A percentile compares a stretch with the other conserved stretches of the same genome.
Evolutionary conservation across 2,797 vertebrate species (phyloP).

Genomic region (Onychomys arenicola): DNA sequence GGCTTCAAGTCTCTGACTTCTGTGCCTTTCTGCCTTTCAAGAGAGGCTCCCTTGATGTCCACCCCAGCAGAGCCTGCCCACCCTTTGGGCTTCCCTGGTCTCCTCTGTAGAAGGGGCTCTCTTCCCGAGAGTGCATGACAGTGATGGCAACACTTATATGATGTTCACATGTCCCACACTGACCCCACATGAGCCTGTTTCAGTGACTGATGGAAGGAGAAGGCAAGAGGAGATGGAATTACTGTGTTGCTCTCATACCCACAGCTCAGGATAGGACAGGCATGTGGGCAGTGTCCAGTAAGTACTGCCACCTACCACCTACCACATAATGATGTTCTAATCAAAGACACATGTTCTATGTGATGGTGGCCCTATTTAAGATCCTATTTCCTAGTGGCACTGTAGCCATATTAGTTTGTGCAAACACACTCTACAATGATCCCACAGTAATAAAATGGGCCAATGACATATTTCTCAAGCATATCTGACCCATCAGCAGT

Average conservation of each 20-base stretch:
- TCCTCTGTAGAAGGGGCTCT: not conserved
- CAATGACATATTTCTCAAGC: not conserved
- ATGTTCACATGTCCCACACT: not conserved
- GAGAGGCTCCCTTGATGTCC: not conserved
- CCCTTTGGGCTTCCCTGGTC: not conserved
- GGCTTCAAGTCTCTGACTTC: not conserved
- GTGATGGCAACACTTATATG: not conserved
- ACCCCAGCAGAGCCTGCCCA: not conserved
- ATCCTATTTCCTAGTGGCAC: not conserved
- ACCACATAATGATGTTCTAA: not conserved
- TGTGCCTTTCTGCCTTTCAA: not conserved
- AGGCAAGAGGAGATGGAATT: rapidly evolving
- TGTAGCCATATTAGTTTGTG: not conserved
- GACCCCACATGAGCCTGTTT: not conserved
- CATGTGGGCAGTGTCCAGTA: not conserved
- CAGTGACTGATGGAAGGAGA: not conserved
- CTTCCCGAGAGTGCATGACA: not conserved
- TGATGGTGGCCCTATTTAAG: not conserved
- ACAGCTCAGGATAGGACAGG: not conserved
- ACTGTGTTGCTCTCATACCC: not conserved
- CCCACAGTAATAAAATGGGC: not conserved
- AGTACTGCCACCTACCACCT: too few species aligned
- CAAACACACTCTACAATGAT: not conserved
- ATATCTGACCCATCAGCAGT: not conserved
- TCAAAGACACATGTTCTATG: too few species aligned